Evolutionary conservation across 1,140 invertebrate genomes (phyloP), one percentile per base, ranked within the genome.

Genomic region (Theocolax elegans): DNA sequence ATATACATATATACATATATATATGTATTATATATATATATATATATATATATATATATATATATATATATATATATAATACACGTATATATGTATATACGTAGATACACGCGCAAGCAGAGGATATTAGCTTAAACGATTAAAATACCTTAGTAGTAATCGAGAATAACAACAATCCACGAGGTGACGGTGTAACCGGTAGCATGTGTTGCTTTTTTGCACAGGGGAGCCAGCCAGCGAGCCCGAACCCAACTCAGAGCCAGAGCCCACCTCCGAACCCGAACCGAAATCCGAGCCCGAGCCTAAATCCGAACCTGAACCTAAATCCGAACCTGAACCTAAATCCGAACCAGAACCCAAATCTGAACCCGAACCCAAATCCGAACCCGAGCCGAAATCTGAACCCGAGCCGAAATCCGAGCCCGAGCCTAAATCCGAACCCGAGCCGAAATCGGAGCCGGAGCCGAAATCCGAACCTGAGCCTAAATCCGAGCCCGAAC

Each of bases 191-290:
- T 79, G 76, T 84, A 80, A 81, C 75, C 77, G 83, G 81, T 79
- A 74, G 85, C 83, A 84, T 82, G 80, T 77, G 78, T 85, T 86
- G 83, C 83, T 87, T 85, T 86, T 80, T 85, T 85, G 82, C 82
- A 83, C 82, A 86, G 84, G 84, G 76, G 78, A 80, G 81, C 75
- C 87, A 51, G 76, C 71, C 44, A 71, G 83, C 78, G 78, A 83
- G 74, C 77, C 84, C 4, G 84, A 87, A 79, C 83, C 86, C 0
- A 83, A 85, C 53, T 82, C 87, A 0, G 81, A 86, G 53, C 83
- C 88, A 0, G 82, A 87, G 80, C 81, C 87, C 2, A 77, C 80
- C 63, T 75, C 85, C 8, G 77, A 81, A 74, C 79, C 83, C 25
- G 73, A 80, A 72, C 79, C 81, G 3, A 77, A 79, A 73, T 76